A percentile compares a stretch with the other conserved stretches of the same genome.
phyloP scores from a whole-genome alignment of 2,113 vertebrate species.

The Salvelinus namaycush region DNA sequence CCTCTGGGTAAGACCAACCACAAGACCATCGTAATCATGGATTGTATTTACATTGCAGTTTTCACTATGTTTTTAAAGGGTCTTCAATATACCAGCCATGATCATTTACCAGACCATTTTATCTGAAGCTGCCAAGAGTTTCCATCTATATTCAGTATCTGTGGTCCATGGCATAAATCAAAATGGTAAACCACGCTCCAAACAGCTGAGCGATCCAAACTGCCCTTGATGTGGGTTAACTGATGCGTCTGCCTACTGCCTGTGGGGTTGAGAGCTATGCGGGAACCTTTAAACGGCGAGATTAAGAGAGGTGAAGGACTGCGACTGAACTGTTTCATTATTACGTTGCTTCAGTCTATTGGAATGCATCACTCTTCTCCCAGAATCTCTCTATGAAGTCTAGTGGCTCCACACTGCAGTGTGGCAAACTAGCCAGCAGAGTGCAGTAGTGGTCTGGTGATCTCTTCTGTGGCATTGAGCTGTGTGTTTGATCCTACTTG shows the following conservation, averaged over 20 bases:
- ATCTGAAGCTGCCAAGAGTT: too few species aligned
- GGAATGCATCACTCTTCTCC: constrained; percentile 17
- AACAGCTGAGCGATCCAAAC: too few species aligned
- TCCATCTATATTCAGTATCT: too few species aligned
- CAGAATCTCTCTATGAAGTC: background rate
- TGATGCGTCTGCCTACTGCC: background rate
- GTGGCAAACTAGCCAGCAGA: constrained; percentile 61
- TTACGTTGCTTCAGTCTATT: constrained; percentile 54
- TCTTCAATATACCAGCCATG: too few species aligned
- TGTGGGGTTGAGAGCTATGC: constrained; percentile 41
- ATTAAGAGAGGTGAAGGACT: constrained; percentile 70
- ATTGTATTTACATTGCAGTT: too few species aligned
- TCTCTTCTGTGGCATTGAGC: background rate
- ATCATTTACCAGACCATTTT: too few species aligned
- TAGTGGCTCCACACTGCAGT: constrained; percentile 27
- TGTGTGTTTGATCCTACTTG: too few species aligned
- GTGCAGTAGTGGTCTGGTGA: constrained; percentile 70
- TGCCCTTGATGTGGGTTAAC: background rate
- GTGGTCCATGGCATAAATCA: too few species aligned
- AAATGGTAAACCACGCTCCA: too few species aligned
- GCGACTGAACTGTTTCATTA: constrained; percentile 69
- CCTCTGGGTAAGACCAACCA: constrained; percentile 73
- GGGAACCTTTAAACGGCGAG: constrained; percentile 62
- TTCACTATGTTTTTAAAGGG: too few species aligned
- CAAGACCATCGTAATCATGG: too few species aligned